Evolutionary conservation across 1,140 invertebrate species (phyloP).

Genomic region (Patella vulgata): DNA sequence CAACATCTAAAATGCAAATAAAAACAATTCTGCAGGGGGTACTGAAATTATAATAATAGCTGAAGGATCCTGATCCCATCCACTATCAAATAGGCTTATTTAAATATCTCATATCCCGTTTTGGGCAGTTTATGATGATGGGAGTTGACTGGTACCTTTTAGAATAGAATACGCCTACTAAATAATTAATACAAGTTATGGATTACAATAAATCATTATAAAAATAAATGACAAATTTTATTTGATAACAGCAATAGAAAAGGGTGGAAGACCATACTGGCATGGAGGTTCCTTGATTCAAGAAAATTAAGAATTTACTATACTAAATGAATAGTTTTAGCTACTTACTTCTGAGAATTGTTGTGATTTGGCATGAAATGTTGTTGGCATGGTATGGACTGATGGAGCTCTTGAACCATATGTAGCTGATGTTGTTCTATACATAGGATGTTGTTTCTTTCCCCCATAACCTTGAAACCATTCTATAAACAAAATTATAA

Average conservation of each 20-base stretch:
- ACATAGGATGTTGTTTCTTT: slow-evolving; percentile 61
- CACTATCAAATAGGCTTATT: no score
- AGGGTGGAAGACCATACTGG: not conserved
- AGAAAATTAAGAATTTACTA: not conserved
- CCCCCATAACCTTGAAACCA: slow-evolving; percentile 57
- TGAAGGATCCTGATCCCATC: no score
- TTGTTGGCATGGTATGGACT: slow-evolving; percentile 61
- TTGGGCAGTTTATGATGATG: no score
- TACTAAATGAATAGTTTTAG: not conserved
- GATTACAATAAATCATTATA: slow-evolving; percentile 3
- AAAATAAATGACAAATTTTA: no score
- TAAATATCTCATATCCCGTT: no score
- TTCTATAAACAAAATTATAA: slow-evolving; percentile 33
- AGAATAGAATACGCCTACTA: no score
- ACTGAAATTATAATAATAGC: no score
- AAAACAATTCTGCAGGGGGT: no score
- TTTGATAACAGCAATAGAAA: not conserved
- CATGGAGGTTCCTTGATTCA: not conserved
- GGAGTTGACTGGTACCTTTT: no score
- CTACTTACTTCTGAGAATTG: slow-evolving; percentile 61
- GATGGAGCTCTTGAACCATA: slow-evolving; percentile 56
- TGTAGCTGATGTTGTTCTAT: slow-evolving; percentile 50
- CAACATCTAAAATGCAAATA: no score
- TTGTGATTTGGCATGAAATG: slow-evolving; percentile 58
- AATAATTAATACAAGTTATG: no score